phyloP scores from a whole-genome alignment of 2,888 invertebrate species.

The Tuberolachnus salignus region DNA sequence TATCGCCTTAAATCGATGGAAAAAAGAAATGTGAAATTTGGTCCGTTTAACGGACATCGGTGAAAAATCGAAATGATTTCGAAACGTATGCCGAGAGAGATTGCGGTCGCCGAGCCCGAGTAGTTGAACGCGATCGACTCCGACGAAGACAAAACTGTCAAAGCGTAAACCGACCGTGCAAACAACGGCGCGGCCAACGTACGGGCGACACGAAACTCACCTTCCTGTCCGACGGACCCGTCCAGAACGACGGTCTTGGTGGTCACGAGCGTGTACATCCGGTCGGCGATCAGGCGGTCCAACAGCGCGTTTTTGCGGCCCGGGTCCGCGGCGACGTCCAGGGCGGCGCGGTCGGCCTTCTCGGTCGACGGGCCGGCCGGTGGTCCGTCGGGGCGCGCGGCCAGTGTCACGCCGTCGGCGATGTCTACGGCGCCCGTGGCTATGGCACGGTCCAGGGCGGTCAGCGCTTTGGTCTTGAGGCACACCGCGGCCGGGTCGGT shows the following conservation, averaged over 20 bases:
- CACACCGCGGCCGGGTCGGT: constrained; percentile 15
- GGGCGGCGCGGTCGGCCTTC: constrained; percentile 52
- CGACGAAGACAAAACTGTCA: too few species aligned
- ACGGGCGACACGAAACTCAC: background rate
- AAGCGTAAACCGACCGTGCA: too few species aligned
- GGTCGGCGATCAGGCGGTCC: constrained; percentile 34
- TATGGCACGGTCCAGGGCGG: constrained; percentile 19
- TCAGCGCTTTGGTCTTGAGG: constrained; percentile 51
- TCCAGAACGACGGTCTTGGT: constrained; percentile 47
- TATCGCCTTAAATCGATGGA: too few species aligned
- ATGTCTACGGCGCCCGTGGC: constrained; percentile 4
- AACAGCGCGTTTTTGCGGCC: constrained; percentile 22
- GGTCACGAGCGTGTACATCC: constrained; percentile 36
- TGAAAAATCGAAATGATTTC: too few species aligned
- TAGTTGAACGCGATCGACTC: too few species aligned
- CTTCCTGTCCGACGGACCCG: constrained; percentile 20
- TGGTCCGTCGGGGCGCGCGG: constrained; percentile 44
- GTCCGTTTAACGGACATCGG: too few species aligned
- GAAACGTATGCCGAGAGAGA: too few species aligned
- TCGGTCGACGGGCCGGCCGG: constrained; percentile 40
- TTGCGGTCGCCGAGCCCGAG: too few species aligned
- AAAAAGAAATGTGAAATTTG: too few species aligned
- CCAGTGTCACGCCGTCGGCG: constrained; percentile 25
- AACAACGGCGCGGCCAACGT: too few species aligned
- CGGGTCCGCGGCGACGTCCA: constrained; percentile 36